phyloP scores from a whole-genome alignment of 2,797 vertebrate genomes.

The Sebastes vulpes region DNA sequence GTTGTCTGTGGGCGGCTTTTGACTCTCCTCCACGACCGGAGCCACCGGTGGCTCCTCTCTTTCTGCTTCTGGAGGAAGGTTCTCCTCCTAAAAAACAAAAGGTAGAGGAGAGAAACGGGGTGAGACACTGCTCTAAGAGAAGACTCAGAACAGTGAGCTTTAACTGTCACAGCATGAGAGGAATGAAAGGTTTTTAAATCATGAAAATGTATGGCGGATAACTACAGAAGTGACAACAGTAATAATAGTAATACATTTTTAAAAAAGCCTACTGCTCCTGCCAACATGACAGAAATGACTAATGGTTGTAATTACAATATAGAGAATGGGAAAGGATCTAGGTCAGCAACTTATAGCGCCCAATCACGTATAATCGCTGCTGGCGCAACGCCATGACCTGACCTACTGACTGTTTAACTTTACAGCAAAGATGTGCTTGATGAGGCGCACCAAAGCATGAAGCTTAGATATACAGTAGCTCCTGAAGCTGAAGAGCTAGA shows the following conservation, averaged over 20 bases:
- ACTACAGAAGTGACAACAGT: not conserved
- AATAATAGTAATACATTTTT: not conserved
- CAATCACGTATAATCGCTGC: not conserved
- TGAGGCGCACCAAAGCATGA: not conserved
- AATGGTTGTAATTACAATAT: not conserved
- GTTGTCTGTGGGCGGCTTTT: constrained; percentile 63
- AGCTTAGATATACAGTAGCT: not conserved
- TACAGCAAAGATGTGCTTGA: constrained; percentile 3
- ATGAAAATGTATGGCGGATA: not conserved
- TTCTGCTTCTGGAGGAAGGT: constrained; percentile 60
- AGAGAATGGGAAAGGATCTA: not conserved
- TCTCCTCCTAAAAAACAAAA: constrained; percentile 69
- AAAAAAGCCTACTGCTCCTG: not conserved
- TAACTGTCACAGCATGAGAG: not conserved
- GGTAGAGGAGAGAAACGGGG: not conserved
- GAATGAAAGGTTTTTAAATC: not conserved
- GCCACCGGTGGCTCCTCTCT: constrained; percentile 65
- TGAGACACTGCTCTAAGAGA: not conserved
- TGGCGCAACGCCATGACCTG: not conserved
- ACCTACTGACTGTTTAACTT: constrained; percentile 12
- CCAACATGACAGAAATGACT: not conserved
- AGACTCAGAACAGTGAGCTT: not conserved
- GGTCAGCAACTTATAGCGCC: constrained; percentile 3
- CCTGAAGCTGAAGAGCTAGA: not conserved
- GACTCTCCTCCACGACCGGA: constrained; percentile 65